phyloP scores from a whole-genome alignment of 2,888 invertebrate species.

The Julus scandinavius region DNA sequence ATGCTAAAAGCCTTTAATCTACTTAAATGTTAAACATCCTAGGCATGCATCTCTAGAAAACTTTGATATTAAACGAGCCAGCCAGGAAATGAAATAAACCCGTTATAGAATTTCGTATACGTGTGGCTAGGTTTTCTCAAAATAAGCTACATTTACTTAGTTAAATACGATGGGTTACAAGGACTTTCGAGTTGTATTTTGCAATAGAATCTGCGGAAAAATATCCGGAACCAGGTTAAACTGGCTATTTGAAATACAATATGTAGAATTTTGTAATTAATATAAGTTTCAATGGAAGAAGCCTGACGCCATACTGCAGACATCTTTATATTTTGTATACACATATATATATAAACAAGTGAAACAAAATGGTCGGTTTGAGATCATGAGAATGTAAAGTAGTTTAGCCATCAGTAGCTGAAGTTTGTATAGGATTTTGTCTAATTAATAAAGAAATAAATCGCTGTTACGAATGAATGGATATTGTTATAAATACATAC shows the following conservation, averaged over 20 bases:
- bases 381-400: neutral
- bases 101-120: neutral
- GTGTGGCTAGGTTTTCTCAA: neutral
- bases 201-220: neutral
- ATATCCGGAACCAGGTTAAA: neutral
- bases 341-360: neutral
- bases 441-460: neutral
- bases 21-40: neutral
- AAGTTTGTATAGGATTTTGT: neutral
- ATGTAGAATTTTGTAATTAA: conserved; percentile 16
- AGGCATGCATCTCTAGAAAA: neutral
- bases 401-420: neutral
- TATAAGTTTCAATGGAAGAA: neutral
- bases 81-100: neutral
- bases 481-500: no score
- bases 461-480: no score
- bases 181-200: neutral
- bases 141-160: neutral
- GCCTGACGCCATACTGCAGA: neutral
- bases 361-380: neutral
- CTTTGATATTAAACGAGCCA: neutral
- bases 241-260: neutral
- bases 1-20: neutral
- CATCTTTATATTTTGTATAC: neutral
- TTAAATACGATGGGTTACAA: neutral